Evolutionary conservation across 2,797 vertebrate genomes (phyloP).

Genomic region (Hyperoplus lanceolatus): DNA sequence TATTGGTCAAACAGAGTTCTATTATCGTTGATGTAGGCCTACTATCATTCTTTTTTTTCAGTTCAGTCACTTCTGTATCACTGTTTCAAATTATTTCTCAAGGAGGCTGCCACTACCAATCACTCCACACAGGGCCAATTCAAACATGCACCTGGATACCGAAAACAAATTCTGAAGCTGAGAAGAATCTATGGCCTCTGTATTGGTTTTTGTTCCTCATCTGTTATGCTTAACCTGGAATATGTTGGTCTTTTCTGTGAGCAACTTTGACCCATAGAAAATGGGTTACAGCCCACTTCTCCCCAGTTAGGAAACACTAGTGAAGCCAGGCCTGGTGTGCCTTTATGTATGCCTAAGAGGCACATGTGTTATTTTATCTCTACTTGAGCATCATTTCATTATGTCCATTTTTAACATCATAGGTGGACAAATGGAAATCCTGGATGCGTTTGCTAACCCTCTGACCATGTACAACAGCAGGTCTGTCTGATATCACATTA

Average conservation of each 20-base stretch:
- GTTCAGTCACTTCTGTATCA: background rate
- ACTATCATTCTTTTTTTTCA: background rate
- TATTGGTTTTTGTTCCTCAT: background rate
- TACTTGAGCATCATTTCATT: background rate
- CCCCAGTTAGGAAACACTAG: background rate
- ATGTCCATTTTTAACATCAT: background rate
- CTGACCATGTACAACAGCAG: background rate
- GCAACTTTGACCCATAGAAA: background rate
- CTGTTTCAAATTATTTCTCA: background rate
- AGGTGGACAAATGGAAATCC: background rate
- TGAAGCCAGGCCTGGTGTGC: background rate
- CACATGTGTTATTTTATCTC: too few relatives aligned
- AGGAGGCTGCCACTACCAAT: background rate
- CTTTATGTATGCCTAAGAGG: background rate
- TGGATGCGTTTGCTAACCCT: background rate
- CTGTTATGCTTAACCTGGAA: background rate
- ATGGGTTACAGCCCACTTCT: background rate
- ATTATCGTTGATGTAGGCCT: background rate
- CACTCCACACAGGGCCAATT: background rate
- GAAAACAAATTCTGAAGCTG: background rate
- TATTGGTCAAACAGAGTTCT: background rate
- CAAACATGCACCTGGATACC: background rate
- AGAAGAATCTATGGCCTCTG: background rate
- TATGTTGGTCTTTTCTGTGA: background rate
- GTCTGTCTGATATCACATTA: background rate